Evolutionary conservation across 2,888 invertebrate genomes (phyloP), one percentile per base, ranked within the genome.

Genomic region (Lasioglossum malachurum): DNA sequence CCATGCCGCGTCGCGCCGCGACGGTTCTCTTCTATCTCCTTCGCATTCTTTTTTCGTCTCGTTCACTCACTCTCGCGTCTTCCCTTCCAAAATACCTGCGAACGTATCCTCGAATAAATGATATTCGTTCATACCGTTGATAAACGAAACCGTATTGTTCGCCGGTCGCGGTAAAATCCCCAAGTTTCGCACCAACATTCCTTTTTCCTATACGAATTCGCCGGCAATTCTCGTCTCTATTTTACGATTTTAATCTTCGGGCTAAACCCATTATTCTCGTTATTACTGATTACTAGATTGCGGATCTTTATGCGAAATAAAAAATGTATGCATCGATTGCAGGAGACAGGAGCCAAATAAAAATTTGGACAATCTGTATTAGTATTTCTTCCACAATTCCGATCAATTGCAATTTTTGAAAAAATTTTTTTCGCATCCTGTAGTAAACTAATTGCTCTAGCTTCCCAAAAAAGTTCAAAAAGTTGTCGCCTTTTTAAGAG

Each of bases 11-110:
- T 1, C 60, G 53, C 53, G 57, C 69, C 90, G 87, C 87, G 88
- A 83, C 87, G 89, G 79, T 87, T 80, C 88, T 49, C 86, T 74
- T 76, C 72, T 44, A 35, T 81, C 53, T 53, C 60, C 41, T 46
- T 41, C 67, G 67, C 69, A 57, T 71, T 82, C 73, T 79, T 75
- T 75, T 44, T 78, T 60, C 14, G 60, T 78, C 78, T 67, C 77
- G 23, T 64, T 53, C 77, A 57, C 49, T 64, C 72, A n/a, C 74
- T 79, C 83, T 79, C 83, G 35, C 67, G 16, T 23, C 35, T 35
- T 53, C 77, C 60, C 60, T 49, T 76, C 77, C 35, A 73, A 83
- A 86, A 84, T 77, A 82, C 82, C 46, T 31, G 35, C 46, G 77
- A 38, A 75, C 82, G 46, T 71, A 14, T 82, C 74, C 67, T 16